These are phyloP conservation scores for Eilema depressum DNA, from an alignment of 2,888 invertebrate genomes.

Conservation along the genomic window DNA sequence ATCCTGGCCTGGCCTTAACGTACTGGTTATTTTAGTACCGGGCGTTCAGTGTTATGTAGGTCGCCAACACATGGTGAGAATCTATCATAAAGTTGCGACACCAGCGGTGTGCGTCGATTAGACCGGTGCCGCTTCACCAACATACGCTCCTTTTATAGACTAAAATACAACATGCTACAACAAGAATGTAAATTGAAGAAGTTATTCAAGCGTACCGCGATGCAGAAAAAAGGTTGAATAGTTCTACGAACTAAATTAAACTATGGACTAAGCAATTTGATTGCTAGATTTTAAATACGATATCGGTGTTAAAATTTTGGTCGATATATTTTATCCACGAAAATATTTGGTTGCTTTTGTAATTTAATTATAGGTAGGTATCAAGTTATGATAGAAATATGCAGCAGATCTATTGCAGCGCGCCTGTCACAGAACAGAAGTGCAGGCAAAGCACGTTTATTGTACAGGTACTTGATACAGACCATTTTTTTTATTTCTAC, in stretches of 20 bases:
- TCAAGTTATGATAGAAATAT: too few species aligned
- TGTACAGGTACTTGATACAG: too few species aligned
- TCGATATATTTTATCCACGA: too few species aligned
- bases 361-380: too few species aligned
- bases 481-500: too few species aligned
- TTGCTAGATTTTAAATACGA: neutral
- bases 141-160: slow-evolving; percentile 39
- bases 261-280: too few species aligned
- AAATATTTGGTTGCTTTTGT: too few species aligned
- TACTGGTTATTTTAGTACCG: slow-evolving; percentile 67
- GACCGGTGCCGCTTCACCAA: slow-evolving; percentile 22
- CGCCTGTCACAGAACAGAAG: too few species aligned
- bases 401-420: too few species aligned
- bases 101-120: slow-evolving; percentile 46
- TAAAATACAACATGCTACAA: slow-evolving; percentile 22
- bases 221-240: neutral
- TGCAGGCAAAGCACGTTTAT: too few species aligned
- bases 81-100: slow-evolving; percentile 68
- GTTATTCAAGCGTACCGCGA: slow-evolving; percentile 5
- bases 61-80: slow-evolving; percentile 66
- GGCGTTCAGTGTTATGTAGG: slow-evolving; percentile 63
- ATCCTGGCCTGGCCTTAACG: slow-evolving; percentile 65
- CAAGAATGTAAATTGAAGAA: neutral
- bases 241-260: neutral
- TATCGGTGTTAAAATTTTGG: too few species aligned